Evolutionary conservation across 2,113 vertebrate genomes (phyloP).

Genomic region (Cercocebus atys): DNA sequence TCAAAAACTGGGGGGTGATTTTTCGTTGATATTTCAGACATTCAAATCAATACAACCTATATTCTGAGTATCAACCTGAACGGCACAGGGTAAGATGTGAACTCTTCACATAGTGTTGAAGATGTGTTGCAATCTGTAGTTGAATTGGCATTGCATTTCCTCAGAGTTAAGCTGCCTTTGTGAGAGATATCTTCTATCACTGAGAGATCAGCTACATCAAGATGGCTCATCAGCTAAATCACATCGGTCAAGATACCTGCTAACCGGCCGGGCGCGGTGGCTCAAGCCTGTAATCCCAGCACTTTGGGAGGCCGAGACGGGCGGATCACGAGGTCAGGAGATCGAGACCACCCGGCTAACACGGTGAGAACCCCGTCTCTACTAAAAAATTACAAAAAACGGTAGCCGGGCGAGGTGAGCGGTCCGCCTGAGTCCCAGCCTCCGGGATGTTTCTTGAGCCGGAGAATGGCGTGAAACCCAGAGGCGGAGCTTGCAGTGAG

Average conservation of each 20-base stretch:
- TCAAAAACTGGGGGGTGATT: not conserved
- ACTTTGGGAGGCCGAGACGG: too few relatives aligned
- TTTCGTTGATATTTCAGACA: not conserved
- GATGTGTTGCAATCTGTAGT: conserved; percentile 53
- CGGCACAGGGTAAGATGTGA: not conserved
- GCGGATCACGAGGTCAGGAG: too few relatives aligned
- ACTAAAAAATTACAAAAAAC: too few relatives aligned
- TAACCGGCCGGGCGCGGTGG: too few relatives aligned
- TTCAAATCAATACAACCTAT: not conserved
- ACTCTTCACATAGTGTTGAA: not conserved
- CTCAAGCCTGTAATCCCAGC: too few relatives aligned
- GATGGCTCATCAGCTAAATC: conserved; percentile 93
- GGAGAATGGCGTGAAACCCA: too few relatives aligned
- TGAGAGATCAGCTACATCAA: conserved; percentile 52
- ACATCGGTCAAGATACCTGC: conserved; percentile 96
- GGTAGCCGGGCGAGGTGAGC: too few relatives aligned
- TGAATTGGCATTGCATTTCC: not conserved
- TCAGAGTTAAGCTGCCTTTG: not conserved
- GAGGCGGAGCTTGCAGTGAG: too few relatives aligned
- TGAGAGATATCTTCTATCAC: not conserved
- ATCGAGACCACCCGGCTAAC: too few relatives aligned
- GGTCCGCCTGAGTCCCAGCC: too few relatives aligned
- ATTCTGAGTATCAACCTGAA: conserved; percentile 46
- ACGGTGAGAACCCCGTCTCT: too few relatives aligned
- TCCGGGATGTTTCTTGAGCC: too few relatives aligned